Percentiles rank a stretch among this genome's conserved stretches.
These are phyloP conservation scores for Drosophila paucipuncta DNA, from an alignment of 2,888 invertebrate genomes.

Conservation along the genomic window DNA sequence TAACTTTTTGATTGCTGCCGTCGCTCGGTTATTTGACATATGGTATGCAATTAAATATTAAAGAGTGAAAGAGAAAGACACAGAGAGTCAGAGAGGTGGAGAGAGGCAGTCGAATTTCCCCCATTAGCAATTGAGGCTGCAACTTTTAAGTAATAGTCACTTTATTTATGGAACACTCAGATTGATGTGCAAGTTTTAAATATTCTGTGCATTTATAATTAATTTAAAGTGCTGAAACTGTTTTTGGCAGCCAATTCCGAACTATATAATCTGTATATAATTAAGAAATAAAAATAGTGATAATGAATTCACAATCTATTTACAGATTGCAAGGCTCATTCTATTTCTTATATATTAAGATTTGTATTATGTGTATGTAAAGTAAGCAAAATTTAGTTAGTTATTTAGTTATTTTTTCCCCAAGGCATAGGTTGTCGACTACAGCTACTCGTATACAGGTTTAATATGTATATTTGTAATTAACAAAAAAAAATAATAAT, in stretches of 20 bases:
- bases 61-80: conserved; percentile 5
- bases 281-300: not conserved
- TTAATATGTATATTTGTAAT: not conserved
- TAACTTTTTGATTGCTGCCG: conserved; percentile 78
- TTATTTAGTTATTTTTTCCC: not conserved
- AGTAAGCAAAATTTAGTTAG: not conserved
- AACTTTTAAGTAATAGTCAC: conserved; percentile 5
- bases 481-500: not conserved
- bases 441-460: not conserved
- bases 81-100: not conserved
- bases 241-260: no score
- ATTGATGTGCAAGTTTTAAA: not conserved
- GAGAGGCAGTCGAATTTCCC: conserved; percentile 10
- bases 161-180: not conserved
- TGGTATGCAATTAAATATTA: conserved; percentile 69
- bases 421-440: not conserved
- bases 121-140: not conserved
- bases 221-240: not conserved
- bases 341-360: not conserved
- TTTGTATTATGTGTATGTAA: not conserved
- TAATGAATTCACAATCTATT: not conserved
- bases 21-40: conserved; percentile 69
- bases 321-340: not conserved
- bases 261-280: not conserved
- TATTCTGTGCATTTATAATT: not conserved